Conservation (phyloP, 2,888 invertebrate genomes). For the Ophonus ardosiacus region DNA sequence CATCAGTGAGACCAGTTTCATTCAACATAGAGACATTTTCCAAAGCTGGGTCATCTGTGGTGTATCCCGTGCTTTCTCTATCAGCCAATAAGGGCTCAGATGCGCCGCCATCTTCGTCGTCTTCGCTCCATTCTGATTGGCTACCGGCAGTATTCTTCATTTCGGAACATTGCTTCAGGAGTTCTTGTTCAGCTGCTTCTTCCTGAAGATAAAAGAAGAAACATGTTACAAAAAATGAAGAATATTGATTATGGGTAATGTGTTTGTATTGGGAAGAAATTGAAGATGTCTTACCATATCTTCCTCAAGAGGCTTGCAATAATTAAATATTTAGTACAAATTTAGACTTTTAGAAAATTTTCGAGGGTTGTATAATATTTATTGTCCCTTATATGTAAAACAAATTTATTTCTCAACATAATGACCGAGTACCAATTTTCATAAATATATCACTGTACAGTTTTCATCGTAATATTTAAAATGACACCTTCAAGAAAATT, state of each 20-base stretch:
- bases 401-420: no score
- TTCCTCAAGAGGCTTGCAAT: constrained; percentile 17
- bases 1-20: constrained; percentile 91
- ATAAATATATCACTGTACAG: no score
- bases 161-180: constrained; percentile 75
- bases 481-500: no score
- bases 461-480: no score
- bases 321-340: neutral
- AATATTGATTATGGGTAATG: neutral
- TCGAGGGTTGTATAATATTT: no score
- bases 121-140: constrained; percentile 90
- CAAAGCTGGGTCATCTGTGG: constrained; percentile 91
- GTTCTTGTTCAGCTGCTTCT: constrained; percentile 76
- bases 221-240: neutral
- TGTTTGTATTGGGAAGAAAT: neutral
- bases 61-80: constrained; percentile 86
- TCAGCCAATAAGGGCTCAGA: constrained; percentile 79
- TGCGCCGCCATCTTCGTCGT: constrained; percentile 81
- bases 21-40: constrained; percentile 92
- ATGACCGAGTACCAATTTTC: no score
- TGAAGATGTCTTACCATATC: neutral
- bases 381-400: no score
- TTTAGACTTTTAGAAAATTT: neutral
- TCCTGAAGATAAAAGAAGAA: constrained; percentile 66
- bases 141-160: constrained; percentile 80